Evolutionary conservation across 2,797 vertebrate genomes (phyloP).

Genomic region (Gastrophryne carolinensis): DNA sequence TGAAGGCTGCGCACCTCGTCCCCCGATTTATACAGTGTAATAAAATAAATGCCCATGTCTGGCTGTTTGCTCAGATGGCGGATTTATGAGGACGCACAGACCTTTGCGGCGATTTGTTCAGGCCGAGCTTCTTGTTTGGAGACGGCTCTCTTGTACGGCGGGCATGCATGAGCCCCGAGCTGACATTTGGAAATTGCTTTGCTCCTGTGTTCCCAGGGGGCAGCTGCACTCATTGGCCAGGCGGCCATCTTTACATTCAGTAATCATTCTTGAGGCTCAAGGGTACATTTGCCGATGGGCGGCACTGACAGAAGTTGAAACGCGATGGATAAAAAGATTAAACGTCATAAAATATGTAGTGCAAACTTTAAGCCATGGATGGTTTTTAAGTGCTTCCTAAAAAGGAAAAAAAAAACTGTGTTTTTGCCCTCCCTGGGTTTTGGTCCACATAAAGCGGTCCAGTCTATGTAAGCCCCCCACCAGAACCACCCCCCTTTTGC

Average conservation of each 20-base stretch:
- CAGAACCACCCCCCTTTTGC: no score
- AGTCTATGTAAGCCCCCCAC: no score
- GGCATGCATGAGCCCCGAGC: not conserved
- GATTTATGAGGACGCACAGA: constrained; percentile 9
- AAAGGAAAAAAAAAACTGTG: no score
- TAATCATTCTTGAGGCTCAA: constrained; percentile 26
- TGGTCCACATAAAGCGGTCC: no score
- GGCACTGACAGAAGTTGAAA: not conserved
- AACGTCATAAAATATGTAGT: no score
- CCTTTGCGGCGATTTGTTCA: constrained; percentile 21
- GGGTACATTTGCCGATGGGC: constrained; percentile 2
- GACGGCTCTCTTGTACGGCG: not conserved
- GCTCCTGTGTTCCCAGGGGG: not conserved
- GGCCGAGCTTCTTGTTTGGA: constrained; percentile 12
- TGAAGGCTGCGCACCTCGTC: not conserved
- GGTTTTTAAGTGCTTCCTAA: no score
- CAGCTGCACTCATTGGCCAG: not conserved
- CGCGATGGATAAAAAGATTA: no score
- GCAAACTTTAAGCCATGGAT: no score
- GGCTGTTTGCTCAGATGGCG: not conserved
- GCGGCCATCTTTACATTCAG: constrained; percentile 20
- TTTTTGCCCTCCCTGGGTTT: no score
- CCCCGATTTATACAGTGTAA: not conserved
- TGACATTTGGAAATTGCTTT: constrained; percentile 48
- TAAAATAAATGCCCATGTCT: constrained; percentile 4